phyloP scores from a whole-genome alignment of 1,140 invertebrate species.

The Charaxes varanes region DNA sequence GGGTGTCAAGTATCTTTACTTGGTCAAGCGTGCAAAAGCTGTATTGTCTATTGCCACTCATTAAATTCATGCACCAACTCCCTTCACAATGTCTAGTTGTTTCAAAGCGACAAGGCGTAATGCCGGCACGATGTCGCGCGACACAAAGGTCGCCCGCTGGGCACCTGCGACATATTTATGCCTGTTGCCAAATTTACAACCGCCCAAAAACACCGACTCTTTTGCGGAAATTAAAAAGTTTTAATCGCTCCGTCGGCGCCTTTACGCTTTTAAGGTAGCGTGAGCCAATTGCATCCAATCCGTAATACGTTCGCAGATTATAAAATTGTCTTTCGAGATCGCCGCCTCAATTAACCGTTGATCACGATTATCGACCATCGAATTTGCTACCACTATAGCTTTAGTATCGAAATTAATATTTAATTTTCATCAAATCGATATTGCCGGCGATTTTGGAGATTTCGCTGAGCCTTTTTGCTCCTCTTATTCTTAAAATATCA shows the following conservation, averaged over 20 bases:
- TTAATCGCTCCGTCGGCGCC: slow-evolving; percentile 54
- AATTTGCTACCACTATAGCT: slow-evolving; percentile 17
- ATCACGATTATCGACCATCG: slow-evolving; percentile 25
- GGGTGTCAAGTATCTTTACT: no score
- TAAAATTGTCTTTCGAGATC: slow-evolving; percentile 44
- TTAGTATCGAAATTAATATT: slow-evolving; percentile 11
- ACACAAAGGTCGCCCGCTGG: slow-evolving; percentile 46
- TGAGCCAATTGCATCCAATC: slow-evolving; percentile 35
- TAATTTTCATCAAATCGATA: slow-evolving; percentile 18
- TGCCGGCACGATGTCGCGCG: slow-evolving; percentile 9
- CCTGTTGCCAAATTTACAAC: slow-evolving; percentile 56
- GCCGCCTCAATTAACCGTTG: slow-evolving; percentile 45
- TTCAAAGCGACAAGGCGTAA: slow-evolving; percentile 11
- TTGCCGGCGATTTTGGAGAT: slow-evolving; percentile 4
- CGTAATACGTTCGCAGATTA: slow-evolving; percentile 47
- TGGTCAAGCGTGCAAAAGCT: no score
- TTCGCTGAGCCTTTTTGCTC: slow-evolving; percentile 1
- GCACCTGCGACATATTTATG: slow-evolving; percentile 66
- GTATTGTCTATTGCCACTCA: no score
- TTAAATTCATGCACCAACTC: not conserved
- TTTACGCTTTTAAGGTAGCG: slow-evolving; percentile 35
- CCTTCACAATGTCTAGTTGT: slow-evolving; percentile 6
- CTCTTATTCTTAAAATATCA: no score
- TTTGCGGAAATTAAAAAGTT: slow-evolving; percentile 55
- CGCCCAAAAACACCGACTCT: slow-evolving; percentile 26